phyloP scores from a whole-genome alignment of 2,797 vertebrate genomes.

The Labeo calbasu region DNA sequence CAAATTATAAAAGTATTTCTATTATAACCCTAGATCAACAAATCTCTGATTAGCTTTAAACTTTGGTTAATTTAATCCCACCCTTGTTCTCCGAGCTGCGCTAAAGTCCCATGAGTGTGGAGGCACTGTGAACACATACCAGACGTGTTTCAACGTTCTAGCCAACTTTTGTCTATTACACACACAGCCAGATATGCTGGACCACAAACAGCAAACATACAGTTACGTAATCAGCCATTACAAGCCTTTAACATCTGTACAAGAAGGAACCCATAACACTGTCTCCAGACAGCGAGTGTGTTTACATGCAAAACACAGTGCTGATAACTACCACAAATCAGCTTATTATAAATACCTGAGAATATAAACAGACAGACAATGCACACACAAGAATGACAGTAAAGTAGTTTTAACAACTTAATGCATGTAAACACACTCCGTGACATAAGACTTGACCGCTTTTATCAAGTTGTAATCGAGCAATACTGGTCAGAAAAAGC shows the following conservation, averaged over 20 bases:
- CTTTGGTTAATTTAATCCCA: background rate
- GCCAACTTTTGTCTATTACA: constrained; percentile 29
- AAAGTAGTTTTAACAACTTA: background rate
- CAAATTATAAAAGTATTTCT: too few species aligned
- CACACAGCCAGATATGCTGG: constrained; percentile 13
- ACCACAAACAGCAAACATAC: background rate
- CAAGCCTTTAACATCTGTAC: constrained; percentile 13
- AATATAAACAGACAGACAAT: background rate
- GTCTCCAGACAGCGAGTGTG: background rate
- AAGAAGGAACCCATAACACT: background rate
- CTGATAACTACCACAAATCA: background rate
- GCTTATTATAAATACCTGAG: background rate
- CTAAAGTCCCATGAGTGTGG: constrained; percentile 1
- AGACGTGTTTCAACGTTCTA: constrained; percentile 34
- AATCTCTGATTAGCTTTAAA: background rate
- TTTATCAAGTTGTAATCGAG: background rate
- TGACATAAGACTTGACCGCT: background rate
- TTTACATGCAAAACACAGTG: background rate
- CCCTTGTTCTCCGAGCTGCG: constrained; percentile 31
- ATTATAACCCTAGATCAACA: background rate
- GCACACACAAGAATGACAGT: background rate
- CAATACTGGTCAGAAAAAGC: background rate
- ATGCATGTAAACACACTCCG: background rate
- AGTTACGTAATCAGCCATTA: constrained; percentile 5
- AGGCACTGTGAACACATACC: constrained; percentile 45